These are phyloP conservation scores for Drosophila putrida DNA, from an alignment of 2,888 invertebrate genomes.

Conservation along the genomic window DNA sequence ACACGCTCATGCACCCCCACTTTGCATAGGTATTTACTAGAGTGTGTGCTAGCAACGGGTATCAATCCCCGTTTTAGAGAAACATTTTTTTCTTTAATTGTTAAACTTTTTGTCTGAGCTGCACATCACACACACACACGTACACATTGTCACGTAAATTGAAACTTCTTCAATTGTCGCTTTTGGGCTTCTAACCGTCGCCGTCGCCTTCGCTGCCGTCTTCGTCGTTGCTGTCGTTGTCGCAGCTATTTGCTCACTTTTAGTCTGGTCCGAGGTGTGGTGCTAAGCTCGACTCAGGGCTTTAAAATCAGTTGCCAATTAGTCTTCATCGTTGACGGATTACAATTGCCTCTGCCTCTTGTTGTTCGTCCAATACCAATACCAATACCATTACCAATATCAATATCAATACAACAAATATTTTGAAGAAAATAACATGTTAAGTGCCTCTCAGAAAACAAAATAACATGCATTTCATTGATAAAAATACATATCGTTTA, in stretches of 20 bases:
- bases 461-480: conserved; percentile 72
- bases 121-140: conserved; percentile 46
- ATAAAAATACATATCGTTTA: conserved; percentile 54
- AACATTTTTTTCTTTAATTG: conserved; percentile 40
- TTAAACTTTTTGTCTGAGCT: conserved; percentile 43
- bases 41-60: conserved; percentile 62
- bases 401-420: conserved; percentile 11
- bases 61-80: conserved; percentile 79
- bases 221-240: conserved; percentile 18
- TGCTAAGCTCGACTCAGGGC: conserved; percentile 81
- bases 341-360: conserved; percentile 64
- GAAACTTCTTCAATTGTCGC: conserved; percentile 79
- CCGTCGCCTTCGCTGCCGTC: conserved; percentile 10
- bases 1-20: conserved; percentile 67
- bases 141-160: conserved; percentile 50
- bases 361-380: conserved; percentile 76
- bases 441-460: conserved; percentile 59
- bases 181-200: conserved; percentile 58
- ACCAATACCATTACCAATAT: conserved; percentile 5
- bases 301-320: conserved; percentile 84
- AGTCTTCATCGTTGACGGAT: conserved; percentile 83
- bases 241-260: conserved; percentile 44
- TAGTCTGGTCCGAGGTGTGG: conserved; percentile 83
- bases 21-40: conserved; percentile 51
- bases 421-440: conserved; percentile 57